A percentile compares a stretch with the other conserved stretches of the same genome.
Evolutionary conservation across 2,888 invertebrate species (phyloP).

Genomic region (Spisula solida): DNA sequence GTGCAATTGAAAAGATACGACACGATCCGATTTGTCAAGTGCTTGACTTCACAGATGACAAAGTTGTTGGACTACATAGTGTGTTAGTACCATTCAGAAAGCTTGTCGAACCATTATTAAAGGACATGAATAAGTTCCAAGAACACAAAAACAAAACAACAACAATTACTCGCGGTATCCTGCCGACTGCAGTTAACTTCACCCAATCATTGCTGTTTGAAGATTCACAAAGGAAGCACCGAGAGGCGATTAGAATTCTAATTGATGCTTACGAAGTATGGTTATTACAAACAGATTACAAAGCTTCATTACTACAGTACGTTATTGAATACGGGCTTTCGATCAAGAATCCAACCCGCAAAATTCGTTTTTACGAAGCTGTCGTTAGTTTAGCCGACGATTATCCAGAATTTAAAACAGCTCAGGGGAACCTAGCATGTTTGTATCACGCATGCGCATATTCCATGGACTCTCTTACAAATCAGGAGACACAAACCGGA

Average conservation of each 20-base stretch:
- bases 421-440: constrained; percentile 29
- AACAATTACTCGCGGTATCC: constrained; percentile 29
- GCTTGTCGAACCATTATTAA: constrained; percentile 45
- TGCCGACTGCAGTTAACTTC: constrained; percentile 36
- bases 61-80: constrained; percentile 38
- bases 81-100: constrained; percentile 45
- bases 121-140: constrained; percentile 44
- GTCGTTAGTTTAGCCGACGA: constrained; percentile 28
- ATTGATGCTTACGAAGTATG: constrained; percentile 34
- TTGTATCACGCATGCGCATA: constrained; percentile 39
- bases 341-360: constrained; percentile 20
- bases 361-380: constrained; percentile 29
- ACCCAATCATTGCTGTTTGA: constrained; percentile 40
- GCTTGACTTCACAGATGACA: constrained; percentile 50
- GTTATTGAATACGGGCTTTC: constrained; percentile 33
- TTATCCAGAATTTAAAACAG: constrained; percentile 28
- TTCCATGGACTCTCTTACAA: not conserved
- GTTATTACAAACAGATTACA: constrained; percentile 24
- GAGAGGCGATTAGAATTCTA: constrained; percentile 34
- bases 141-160: constrained; percentile 35
- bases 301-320: constrained; percentile 30
- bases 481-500: not conserved
- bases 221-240: constrained; percentile 23
- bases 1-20: constrained; percentile 42
- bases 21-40: constrained; percentile 44